These are phyloP conservation scores for Catostomus latipinnis DNA, from an alignment of 2,797 vertebrate species.

Conservation along the genomic window DNA sequence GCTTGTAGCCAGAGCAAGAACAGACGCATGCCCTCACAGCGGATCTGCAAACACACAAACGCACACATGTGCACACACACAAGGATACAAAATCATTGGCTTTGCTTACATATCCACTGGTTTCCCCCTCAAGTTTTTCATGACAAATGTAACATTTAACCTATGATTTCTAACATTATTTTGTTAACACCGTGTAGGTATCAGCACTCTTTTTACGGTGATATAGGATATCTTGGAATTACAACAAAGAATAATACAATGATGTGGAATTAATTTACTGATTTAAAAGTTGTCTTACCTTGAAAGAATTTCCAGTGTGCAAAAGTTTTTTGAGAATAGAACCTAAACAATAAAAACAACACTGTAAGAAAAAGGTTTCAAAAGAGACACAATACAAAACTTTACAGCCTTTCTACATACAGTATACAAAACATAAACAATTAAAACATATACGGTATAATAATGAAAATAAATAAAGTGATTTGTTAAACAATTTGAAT, in stretches of 20 bases:
- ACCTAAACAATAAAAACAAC: conserved; percentile 73
- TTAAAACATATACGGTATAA: too few species aligned
- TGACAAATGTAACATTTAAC: too few species aligned
- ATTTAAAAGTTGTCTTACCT: conserved; percentile 77
- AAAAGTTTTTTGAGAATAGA: conserved; percentile 98
- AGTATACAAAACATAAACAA: too few species aligned
- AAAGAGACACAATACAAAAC: neutral
- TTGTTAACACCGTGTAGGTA: too few species aligned
- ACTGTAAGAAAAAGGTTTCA: neutral
- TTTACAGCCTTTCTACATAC: too few species aligned
- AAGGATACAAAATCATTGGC: neutral
- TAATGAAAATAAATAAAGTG: too few species aligned
- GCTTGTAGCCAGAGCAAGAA: conserved; percentile 98
- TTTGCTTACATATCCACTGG: neutral
- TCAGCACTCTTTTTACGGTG: too few species aligned
- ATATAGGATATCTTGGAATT: too few species aligned
- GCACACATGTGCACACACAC: neutral
- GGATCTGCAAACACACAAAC: conserved; percentile 79
- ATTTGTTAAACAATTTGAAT: too few species aligned
- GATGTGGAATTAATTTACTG: neutral
- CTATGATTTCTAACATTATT: too few species aligned
- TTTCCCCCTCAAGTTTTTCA: neutral
- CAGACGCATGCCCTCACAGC: conserved; percentile 96
- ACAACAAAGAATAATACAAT: too few species aligned
- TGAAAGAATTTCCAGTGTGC: conserved; percentile 98